Evolutionary conservation across 2,888 invertebrate genomes (phyloP).

Genomic region (Odontothrips loti): DNA sequence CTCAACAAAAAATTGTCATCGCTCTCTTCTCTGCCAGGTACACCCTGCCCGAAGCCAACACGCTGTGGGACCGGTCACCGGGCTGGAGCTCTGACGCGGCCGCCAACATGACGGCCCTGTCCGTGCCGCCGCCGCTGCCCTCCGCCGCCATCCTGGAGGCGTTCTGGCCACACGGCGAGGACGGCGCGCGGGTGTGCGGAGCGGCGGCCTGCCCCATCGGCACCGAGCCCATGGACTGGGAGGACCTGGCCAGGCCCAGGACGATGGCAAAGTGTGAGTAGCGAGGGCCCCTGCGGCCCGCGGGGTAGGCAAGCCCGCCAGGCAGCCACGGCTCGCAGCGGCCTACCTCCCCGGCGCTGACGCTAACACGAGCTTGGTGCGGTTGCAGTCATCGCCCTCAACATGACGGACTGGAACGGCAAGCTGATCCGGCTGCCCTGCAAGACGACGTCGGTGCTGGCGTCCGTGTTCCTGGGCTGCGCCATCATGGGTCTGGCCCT

Average conservation of each 20-base stretch:
- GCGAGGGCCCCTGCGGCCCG: neutral
- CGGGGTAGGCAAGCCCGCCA: too few relatives aligned
- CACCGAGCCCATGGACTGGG: neutral
- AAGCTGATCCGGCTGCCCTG: conserved; percentile 41
- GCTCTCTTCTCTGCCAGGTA: conserved; percentile 22
- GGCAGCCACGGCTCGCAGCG: neutral
- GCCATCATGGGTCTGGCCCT: conserved; percentile 49
- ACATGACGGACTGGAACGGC: conserved; percentile 10
- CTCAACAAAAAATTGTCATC: too few relatives aligned
- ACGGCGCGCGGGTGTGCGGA: conserved; percentile 49
- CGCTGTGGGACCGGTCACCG: conserved; percentile 1
- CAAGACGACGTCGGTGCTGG: conserved; percentile 46
- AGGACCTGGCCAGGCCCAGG: neutral
- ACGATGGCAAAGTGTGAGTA: neutral
- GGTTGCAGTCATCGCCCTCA: neutral
- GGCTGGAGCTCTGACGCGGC: neutral
- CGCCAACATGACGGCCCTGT: conserved; percentile 26
- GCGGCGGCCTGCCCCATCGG: conserved; percentile 29
- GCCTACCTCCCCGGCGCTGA: neutral
- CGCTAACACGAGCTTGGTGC: neutral
- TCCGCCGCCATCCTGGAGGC: conserved; percentile 2
- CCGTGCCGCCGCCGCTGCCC: neutral
- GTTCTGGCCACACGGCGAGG: conserved; percentile 3
- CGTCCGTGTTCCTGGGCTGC: conserved; percentile 49
- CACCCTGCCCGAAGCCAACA: neutral